Conservation (phyloP, 2,113 vertebrate species). For the Thinocorus orbignyianus region DNA sequence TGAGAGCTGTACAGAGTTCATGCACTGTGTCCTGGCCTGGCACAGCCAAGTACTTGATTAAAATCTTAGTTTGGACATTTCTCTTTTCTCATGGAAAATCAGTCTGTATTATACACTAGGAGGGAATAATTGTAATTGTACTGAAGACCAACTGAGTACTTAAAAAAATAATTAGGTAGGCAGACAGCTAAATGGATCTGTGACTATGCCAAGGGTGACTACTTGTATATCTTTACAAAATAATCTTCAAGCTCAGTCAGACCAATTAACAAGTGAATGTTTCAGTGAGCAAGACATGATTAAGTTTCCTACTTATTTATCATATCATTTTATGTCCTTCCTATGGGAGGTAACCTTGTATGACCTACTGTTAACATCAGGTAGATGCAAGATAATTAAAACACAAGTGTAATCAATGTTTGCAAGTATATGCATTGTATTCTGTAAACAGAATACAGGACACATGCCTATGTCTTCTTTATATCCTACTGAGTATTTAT, state of each 20-base stretch:
- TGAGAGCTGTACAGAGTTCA: not conserved
- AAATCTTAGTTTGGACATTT: not conserved
- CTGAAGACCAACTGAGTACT: not conserved
- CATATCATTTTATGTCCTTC: not conserved
- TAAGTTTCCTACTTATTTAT: not conserved
- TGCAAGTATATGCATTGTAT: not conserved
- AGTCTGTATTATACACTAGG: not conserved
- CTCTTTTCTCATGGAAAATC: not conserved
- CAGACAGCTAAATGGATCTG: not conserved
- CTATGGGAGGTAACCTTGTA: not conserved
- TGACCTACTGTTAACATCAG: not conserved
- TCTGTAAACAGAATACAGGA: not conserved
- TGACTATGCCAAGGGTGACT: not conserved
- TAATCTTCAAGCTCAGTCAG: not conserved
- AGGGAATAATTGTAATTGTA: not conserved
- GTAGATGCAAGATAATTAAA: not conserved
- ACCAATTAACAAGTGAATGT: not conserved
- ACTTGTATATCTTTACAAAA: not conserved
- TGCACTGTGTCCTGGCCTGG: not conserved
- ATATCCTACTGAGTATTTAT: not conserved
- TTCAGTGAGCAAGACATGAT: slow-evolving; percentile 1
- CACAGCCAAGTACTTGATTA: not conserved
- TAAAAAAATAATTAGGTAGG: not conserved
- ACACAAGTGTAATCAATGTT: not conserved
- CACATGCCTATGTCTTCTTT: not conserved